phyloP scores from a whole-genome alignment of 2,797 vertebrate species.

The Sebastolobus altivelis region DNA sequence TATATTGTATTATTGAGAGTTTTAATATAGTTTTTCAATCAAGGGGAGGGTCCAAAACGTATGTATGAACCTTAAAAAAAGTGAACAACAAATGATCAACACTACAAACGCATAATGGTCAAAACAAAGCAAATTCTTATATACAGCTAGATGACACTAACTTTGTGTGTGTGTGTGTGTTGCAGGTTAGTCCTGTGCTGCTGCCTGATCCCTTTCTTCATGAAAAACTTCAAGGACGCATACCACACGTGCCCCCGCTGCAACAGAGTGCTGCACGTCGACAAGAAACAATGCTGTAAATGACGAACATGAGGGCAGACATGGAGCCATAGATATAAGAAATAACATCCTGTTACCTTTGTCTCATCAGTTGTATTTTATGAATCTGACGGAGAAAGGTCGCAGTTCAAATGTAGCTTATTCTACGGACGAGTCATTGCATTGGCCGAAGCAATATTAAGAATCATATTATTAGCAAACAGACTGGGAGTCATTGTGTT shows the following conservation, averaged over 20 bases:
- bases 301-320: slow-evolving; percentile 36
- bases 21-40: too few relatives aligned
- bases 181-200: slow-evolving; percentile 90
- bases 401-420: not conserved
- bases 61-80: too few relatives aligned
- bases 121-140: not conserved
- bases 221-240: slow-evolving; percentile 88
- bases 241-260: slow-evolving; percentile 91
- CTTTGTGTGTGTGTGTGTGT: not conserved
- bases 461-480: slow-evolving; percentile 2
- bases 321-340: slow-evolving; percentile 46
- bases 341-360: slow-evolving; percentile 2
- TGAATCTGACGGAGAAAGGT: not conserved
- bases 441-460: slow-evolving; percentile 18
- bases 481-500: slow-evolving; percentile 27
- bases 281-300: slow-evolving; percentile 87
- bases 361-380: not conserved
- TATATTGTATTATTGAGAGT: too few relatives aligned
- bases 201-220: slow-evolving; percentile 89
- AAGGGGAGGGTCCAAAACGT: too few relatives aligned
- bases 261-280: slow-evolving; percentile 83
- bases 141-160: not conserved
- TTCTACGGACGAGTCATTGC: slow-evolving; percentile 42
- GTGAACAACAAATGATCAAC: not conserved
- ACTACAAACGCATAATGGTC: not conserved